Conservation (phyloP, 2,113 vertebrate genomes). For the Parotia lawesii region DNA sequence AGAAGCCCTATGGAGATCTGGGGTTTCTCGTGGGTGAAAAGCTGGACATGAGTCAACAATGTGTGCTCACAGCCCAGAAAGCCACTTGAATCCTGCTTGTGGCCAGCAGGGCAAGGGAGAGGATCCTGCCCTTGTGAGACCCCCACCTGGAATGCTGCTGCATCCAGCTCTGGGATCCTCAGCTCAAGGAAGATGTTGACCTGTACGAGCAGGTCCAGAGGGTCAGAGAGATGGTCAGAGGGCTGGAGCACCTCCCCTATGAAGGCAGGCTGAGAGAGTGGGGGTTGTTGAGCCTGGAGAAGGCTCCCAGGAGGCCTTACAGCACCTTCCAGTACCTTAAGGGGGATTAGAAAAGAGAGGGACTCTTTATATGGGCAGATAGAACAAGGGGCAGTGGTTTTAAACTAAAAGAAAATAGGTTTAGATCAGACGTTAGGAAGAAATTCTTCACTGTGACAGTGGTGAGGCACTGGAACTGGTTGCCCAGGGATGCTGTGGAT, state of each 20-base stretch:
- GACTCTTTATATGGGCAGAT: not conserved
- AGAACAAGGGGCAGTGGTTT: not conserved
- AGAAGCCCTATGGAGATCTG: not conserved
- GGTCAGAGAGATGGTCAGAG: not conserved
- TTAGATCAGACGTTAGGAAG: not conserved
- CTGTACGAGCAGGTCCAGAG: not conserved
- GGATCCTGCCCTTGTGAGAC: not conserved
- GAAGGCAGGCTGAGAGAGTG: not conserved
- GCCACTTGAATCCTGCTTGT: not conserved
- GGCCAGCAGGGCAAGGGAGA: not conserved
- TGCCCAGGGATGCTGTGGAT: not conserved
- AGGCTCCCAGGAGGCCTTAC: fast-evolving
- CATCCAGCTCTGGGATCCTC: not conserved
- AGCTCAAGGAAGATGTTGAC: not conserved
- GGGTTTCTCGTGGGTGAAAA: not conserved
- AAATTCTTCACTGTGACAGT: not conserved
- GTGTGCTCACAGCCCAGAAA: not conserved
- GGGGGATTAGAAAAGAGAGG: not conserved
- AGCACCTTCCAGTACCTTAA: not conserved
- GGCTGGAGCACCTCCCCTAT: not conserved
- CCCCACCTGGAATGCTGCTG: not conserved
- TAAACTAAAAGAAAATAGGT: not conserved
- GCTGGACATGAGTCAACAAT: not conserved
- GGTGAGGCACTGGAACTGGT: not conserved
- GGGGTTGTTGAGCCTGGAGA: not conserved